Conservation (phyloP, 2,113 vertebrate genomes). For the Coreoperca whiteheadi region DNA sequence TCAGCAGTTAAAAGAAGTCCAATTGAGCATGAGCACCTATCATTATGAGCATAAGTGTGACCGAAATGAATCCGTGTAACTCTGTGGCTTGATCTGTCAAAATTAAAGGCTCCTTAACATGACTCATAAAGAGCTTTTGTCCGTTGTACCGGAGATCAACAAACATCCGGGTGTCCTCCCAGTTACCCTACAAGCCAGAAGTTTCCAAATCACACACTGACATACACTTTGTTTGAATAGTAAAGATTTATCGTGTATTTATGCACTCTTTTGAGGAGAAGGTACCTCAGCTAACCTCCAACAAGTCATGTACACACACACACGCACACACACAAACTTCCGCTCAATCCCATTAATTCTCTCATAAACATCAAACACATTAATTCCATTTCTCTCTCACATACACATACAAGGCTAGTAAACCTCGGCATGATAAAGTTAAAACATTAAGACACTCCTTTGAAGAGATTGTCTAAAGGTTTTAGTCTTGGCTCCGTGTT, state of each 20-base stretch:
- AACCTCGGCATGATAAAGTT: slow-evolving; percentile 24
- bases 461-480: slow-evolving; percentile 21
- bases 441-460: slow-evolving; percentile 18
- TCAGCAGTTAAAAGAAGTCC: not conserved
- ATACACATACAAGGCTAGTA: slow-evolving; percentile 4
- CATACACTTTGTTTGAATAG: slow-evolving; percentile 34
- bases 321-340: slow-evolving; percentile 16
- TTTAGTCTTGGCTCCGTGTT: slow-evolving; percentile 23
- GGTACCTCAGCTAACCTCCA: slow-evolving; percentile 6
- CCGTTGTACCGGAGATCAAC: slow-evolving; percentile 3
- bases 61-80: not conserved
- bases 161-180: slow-evolving; percentile 11
- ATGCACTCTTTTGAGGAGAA: not conserved
- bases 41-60: not conserved
- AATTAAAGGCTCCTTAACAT: slow-evolving; percentile 16
- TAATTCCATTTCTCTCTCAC: not conserved
- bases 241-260: slow-evolving; percentile 16
- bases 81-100: not conserved
- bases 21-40: not conserved
- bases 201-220: slow-evolving; percentile 21
- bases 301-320: slow-evolving; percentile 3
- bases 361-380: slow-evolving; percentile 39
- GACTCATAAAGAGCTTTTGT: slow-evolving; percentile 19
- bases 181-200: not conserved
- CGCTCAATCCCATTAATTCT: slow-evolving; percentile 22